Evolutionary conservation across 2,113 vertebrate species (phyloP).

Genomic region (Pedionomus torquatus): DNA sequence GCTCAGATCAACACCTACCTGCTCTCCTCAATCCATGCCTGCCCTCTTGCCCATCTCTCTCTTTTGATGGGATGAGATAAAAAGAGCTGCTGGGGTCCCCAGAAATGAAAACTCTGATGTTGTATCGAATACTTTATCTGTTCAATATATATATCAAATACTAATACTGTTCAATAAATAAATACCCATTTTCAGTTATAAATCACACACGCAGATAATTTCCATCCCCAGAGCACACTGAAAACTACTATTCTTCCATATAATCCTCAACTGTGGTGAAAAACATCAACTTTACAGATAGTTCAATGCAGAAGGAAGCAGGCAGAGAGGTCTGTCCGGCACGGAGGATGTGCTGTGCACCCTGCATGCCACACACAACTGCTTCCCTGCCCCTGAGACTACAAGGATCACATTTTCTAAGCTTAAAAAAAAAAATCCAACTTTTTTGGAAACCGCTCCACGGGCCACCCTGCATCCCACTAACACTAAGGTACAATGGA

Average conservation of each 20-base stretch:
- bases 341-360: background rate
- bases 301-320: background rate
- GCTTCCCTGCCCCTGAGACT: background rate
- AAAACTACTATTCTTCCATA: background rate
- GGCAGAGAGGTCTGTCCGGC: background rate
- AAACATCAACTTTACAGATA: background rate
- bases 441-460: background rate
- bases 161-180: background rate
- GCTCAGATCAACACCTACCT: background rate
- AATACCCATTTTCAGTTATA: rapidly evolving
- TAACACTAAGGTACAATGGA: background rate
- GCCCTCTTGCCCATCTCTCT: background rate
- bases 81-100: background rate
- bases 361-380: background rate
- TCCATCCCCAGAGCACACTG: background rate
- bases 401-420: background rate
- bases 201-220: background rate
- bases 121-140: no score
- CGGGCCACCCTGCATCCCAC: background rate
- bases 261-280: background rate
- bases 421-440: background rate
- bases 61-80: background rate
- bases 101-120: background rate
- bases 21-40: background rate
- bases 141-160: no score